Percentiles rank a stretch among this genome's conserved stretches.
Evolutionary conservation across 2,797 vertebrate genomes (phyloP).

Genomic region (Poecilia gillii): DNA sequence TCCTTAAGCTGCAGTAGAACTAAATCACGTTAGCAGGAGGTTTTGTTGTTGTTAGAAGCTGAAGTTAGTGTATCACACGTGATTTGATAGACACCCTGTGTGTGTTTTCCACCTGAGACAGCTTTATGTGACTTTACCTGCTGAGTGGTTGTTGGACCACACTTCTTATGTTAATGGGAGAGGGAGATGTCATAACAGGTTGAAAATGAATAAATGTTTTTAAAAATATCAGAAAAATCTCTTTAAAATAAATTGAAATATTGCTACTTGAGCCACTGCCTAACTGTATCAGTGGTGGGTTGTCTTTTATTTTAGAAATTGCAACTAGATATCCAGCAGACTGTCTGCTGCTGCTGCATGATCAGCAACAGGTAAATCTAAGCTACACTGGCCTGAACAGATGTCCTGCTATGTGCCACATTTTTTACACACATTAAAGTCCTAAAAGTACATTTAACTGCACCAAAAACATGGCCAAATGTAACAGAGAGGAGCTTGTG

Average conservation of each 20-base stretch:
- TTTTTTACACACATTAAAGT: background rate
- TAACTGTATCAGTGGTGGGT: background rate
- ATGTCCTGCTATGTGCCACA: background rate
- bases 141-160: background rate
- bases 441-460: background rate
- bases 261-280: background rate
- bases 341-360: background rate
- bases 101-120: no score
- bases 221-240: background rate
- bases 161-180: background rate
- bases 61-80: no score
- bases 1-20: no score
- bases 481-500: no score
- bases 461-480: background rate
- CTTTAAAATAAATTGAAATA: background rate
- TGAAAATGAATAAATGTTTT: background rate
- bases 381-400: background rate
- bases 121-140: no score
- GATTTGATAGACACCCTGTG: no score
- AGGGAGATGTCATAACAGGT: background rate
- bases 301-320: background rate
- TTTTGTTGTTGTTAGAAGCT: no score
- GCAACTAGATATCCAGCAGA: background rate
- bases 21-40: no score
- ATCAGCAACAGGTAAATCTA: background rate